A percentile compares a stretch with the other conserved stretches of the same genome.
Conservation (phyloP, 2,113 vertebrate species). For the Hyaena hyaena region DNA sequence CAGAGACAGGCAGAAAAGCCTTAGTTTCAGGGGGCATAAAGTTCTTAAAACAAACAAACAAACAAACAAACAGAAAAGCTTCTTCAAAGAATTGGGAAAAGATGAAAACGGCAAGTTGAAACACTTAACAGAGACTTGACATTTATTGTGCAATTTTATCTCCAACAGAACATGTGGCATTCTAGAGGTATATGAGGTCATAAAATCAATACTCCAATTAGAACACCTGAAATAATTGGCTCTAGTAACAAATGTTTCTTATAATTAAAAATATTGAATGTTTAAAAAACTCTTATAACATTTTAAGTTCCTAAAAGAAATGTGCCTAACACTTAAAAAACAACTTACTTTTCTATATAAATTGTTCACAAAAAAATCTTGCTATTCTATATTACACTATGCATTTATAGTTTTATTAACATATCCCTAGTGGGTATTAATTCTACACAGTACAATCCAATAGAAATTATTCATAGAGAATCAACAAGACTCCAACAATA, state of each 20-base stretch:
- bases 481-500: slow-evolving; percentile 88
- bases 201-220: slow-evolving; percentile 89
- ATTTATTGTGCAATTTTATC: slow-evolving; percentile 90
- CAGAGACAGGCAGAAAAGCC: not conserved
- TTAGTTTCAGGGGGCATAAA: not conserved
- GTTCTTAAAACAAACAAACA: not conserved
- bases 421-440: slow-evolving; percentile 85
- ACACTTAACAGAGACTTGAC: slow-evolving; percentile 83
- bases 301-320: slow-evolving; percentile 88
- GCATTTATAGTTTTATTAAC: slow-evolving; percentile 84
- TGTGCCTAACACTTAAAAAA: slow-evolving; percentile 88
- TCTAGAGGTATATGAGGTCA: slow-evolving; percentile 88
- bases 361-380: slow-evolving; percentile 85
- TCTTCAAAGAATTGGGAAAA: slow-evolving; percentile 3
- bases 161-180: slow-evolving; percentile 88
- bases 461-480: slow-evolving; percentile 88
- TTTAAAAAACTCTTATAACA: slow-evolving; percentile 87
- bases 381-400: slow-evolving; percentile 89
- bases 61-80: not conserved
- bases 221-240: slow-evolving; percentile 88
- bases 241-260: slow-evolving; percentile 89
- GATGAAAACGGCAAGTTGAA: slow-evolving; percentile 33
- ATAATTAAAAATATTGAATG: slow-evolving; percentile 90
- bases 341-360: slow-evolving; percentile 89
- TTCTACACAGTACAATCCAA: slow-evolving; percentile 88